Conservation (phyloP, 2,888 invertebrate species). For the Strigamia maritima region DNA sequence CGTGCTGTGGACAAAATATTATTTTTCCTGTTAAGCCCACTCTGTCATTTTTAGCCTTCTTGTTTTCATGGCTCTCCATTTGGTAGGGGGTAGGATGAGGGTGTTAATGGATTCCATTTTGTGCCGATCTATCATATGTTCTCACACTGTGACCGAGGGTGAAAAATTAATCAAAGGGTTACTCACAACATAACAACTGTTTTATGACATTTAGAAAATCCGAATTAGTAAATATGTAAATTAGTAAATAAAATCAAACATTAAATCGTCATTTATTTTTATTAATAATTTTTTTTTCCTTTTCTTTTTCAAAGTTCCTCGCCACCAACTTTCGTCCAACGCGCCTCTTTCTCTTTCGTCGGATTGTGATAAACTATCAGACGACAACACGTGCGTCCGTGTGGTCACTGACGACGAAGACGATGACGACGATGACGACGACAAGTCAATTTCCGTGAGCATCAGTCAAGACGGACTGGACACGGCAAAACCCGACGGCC, state of each 20-base stretch:
- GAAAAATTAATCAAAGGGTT: conserved; percentile 24
- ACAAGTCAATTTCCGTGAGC: conserved; percentile 40
- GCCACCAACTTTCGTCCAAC: neutral
- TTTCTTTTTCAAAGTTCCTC: neutral
- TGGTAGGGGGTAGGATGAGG: conserved; percentile 6
- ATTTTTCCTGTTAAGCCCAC: neutral
- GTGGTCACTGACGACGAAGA: conserved; percentile 11
- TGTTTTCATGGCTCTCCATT: neutral
- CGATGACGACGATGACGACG: conserved; percentile 40
- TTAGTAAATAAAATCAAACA: too few species aligned
- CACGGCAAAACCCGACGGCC: conserved; percentile 35
- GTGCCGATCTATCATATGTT: conserved; percentile 12
- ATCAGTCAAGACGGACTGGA: conserved; percentile 38
- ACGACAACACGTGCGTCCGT: conserved; percentile 19
- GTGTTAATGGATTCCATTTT: conserved; percentile 28
- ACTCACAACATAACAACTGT: neutral
- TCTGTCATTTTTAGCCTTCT: conserved; percentile 17
- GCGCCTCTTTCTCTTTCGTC: neutral
- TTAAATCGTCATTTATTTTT: too few species aligned
- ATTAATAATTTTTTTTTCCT: neutral
- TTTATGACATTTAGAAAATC: too few species aligned
- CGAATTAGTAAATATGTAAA: neutral
- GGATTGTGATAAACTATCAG: conserved; percentile 23
- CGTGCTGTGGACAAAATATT: conserved; percentile 24
- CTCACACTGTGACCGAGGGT: neutral